Evolutionary conservation across 2,113 vertebrate genomes (phyloP), one percentile per base, ranked within the genome.

Genomic region (Cryptoleucopteryx plumbea): DNA sequence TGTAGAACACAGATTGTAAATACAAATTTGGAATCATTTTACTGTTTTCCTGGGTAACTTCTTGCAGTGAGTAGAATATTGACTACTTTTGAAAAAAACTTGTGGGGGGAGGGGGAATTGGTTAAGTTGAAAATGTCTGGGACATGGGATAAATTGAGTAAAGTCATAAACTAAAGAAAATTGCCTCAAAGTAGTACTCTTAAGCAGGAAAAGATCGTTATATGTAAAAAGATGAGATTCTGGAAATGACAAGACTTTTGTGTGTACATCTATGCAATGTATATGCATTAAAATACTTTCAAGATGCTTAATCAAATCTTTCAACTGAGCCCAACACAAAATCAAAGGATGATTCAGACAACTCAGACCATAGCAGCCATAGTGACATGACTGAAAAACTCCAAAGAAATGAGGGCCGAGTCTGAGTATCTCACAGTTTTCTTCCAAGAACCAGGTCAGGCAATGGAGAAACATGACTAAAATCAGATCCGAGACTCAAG

Each of bases 41-140:
- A 11, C 40, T 70, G 22, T 63, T 70, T 90, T 73, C 40, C 11
- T 66, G 11, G 43, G 16, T 43, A 59, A 26, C 10, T 32, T 83
- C 43, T 68, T 83, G 13, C 32, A 65, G 18, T 55, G 22, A 80
- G 80, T 27, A 53, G 8, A 58, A 72, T 36, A 56, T 18, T 62
- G 18, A 62, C 18, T 86, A 52, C 18, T 86, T 81, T 29, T 29
- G 13, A n/a, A 61, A 75, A 50, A 71, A 16, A 42, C 2, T 25
- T 62, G 6, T 5, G 4, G 7, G 32, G 3, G 0, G 7, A 18
- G 8, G 6, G 4, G 23, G 38, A 16, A 65, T 8, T 62, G 6
- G 31, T 86, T 73, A 74, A 42, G 19, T 12, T 36, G 48, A 74
- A 86, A 67, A 47, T 63, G 2, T 31, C 27, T 68, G n/a, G 10